Evolutionary conservation across 2,888 invertebrate genomes (phyloP).

Genomic region (Drosophila leonis): DNA sequence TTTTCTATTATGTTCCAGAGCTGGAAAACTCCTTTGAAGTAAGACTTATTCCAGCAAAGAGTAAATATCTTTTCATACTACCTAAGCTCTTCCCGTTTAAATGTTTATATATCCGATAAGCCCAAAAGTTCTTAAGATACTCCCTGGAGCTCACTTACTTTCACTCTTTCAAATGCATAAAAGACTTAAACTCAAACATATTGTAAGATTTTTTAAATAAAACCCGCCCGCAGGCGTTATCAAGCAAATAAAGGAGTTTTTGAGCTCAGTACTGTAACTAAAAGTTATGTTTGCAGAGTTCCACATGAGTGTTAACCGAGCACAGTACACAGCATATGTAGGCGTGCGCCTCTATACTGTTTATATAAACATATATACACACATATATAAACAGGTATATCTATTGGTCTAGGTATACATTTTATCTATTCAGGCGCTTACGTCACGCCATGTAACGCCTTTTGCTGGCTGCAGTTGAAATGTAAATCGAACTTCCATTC

Average conservation of each 20-base stretch:
- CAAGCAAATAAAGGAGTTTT: not conserved
- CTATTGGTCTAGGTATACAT: slow-evolving; percentile 12
- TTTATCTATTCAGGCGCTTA: slow-evolving; percentile 62
- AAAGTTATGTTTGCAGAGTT: slow-evolving; percentile 42
- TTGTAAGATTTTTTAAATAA: not conserved
- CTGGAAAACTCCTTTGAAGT: not conserved
- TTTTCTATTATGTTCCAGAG: not conserved
- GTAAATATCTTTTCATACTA: not conserved
- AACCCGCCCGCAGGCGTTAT: slow-evolving; percentile 4
- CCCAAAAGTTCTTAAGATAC: not conserved
- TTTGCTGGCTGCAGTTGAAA: slow-evolving; percentile 69
- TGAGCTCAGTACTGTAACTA: slow-evolving; percentile 19
- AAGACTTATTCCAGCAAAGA: not conserved
- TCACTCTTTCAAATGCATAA: not conserved
- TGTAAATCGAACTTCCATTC: slow-evolving; percentile 77
- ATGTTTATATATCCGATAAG: not conserved
- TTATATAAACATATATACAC: not conserved
- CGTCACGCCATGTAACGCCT: slow-evolving; percentile 64
- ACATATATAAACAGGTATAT: not conserved
- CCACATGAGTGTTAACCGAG: slow-evolving; percentile 34
- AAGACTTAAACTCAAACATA: not conserved
- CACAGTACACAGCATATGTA: slow-evolving; percentile 13
- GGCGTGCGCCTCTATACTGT: not conserved
- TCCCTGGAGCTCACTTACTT: not conserved
- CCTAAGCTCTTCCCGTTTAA: not conserved